Base-by-base conservation (phyloP, 2,113 vertebrate genomes). In the Ophiodon elongatus region DNA sequence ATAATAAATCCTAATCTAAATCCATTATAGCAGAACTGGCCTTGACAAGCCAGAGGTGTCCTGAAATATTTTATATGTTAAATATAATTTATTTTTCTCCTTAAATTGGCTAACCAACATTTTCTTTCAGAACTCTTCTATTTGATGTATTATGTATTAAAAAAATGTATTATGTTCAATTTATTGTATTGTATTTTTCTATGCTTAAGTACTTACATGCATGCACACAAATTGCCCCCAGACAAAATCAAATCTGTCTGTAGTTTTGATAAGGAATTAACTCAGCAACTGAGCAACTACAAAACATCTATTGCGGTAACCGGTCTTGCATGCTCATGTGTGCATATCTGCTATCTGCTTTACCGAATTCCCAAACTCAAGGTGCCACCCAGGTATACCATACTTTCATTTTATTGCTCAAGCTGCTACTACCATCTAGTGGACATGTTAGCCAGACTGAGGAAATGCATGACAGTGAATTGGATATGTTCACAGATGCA, bases 381-480 rank as follows among this genome's bases (percentile, higher is more conserved):
- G 6, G 8, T 17, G 17, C 45, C 45, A 47, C 45, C 45, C 45
- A 47, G 45, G 45, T 45, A 15, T 9, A 45, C 43, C 3, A 4
- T 47, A 19, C 15, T 47, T 15, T 47, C 45, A 47, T 25, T 25
- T 21, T 8, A n/a, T 45, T 21, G 25, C 9, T 54, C n/a, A 25
- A 8, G 45, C 27, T 70, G 11, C 17, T 62, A 21, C 76, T 69
- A 50, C 76, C 65, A 79, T 4, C 76, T 62, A 62, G 66, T 79
- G 66, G 50, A 77, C 27, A 31, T 67, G 11, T n/a, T 23, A 41
- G 35, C 41, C 4, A 72, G 15, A 41, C 33, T 70, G 31, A 54
- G 29, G 21, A 23, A 54, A 23, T 54, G n/a, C 21, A 47, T 17
- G 14, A 17, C 45, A 47, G 45, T 47, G 15, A 47, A 15, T 47